phyloP scores from a whole-genome alignment of 2,888 invertebrate genomes.

The Protonemura montana region DNA sequence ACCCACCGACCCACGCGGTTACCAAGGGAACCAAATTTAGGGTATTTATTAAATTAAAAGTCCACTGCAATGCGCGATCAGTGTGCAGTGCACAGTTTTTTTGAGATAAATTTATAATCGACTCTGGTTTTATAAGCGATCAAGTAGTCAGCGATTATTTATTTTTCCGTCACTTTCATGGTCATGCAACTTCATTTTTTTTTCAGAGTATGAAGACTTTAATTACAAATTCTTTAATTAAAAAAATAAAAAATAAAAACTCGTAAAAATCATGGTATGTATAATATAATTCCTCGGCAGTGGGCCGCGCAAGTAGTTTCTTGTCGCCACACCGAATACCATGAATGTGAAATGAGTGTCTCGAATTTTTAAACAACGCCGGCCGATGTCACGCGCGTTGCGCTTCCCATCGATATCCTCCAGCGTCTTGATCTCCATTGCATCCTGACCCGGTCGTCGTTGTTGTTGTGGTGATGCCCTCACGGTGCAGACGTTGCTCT shows the following conservation, averaged over 20 bases:
- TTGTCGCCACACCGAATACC: not conserved
- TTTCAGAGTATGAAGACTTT: not conserved
- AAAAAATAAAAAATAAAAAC: not conserved
- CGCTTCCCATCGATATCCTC: not conserved
- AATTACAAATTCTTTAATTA: not conserved
- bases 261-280: not conserved
- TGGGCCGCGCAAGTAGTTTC: not conserved
- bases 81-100: not conserved
- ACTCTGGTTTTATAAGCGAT: constrained; percentile 4
- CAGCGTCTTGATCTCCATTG: not conserved
- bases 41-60: too few relatives aligned
- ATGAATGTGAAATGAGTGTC: not conserved
- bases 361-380: not conserved
- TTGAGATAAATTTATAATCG: not conserved
- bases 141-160: not conserved
- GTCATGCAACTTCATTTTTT: not conserved
- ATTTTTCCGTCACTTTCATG: not conserved
- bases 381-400: not conserved
- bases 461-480: not conserved
- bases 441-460: not conserved
- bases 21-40: too few relatives aligned
- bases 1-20: too few relatives aligned
- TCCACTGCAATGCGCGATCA: not conserved
- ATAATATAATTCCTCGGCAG: not conserved
- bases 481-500: not conserved